Evolutionary conservation across 2,888 invertebrate species (phyloP).

Genomic region (Orthonevra nobilis): DNA sequence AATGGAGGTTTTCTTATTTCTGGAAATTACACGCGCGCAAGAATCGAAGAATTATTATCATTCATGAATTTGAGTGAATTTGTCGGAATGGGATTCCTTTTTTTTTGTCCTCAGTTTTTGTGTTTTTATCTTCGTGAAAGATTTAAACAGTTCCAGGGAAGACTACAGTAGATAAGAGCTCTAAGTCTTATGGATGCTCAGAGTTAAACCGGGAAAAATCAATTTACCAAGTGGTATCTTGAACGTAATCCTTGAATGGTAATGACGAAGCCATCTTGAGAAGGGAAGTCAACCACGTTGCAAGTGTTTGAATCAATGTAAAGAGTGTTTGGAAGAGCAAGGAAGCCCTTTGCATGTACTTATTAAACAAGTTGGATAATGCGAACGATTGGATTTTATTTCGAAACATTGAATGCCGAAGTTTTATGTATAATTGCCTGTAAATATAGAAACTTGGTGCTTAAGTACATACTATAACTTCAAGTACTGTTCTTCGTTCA

Average conservation of each 20-base stretch:
- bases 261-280: constrained; percentile 57
- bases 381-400: too few relatives aligned
- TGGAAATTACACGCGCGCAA: constrained; percentile 49
- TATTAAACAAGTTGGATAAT: too few relatives aligned
- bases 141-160: constrained; percentile 40
- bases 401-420: too few relatives aligned
- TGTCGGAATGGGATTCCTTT: constrained; percentile 45
- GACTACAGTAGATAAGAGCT: constrained; percentile 22
- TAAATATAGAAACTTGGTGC: too few relatives aligned
- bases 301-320: too few relatives aligned
- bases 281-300: constrained; percentile 56
- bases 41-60: constrained; percentile 67
- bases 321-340: too few relatives aligned
- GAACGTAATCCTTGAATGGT: constrained; percentile 55
- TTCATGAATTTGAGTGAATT: constrained; percentile 62
- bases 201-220: constrained; percentile 49
- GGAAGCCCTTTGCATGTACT: too few relatives aligned
- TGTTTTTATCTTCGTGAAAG: constrained; percentile 42
- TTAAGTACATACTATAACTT: too few relatives aligned
- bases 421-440: too few relatives aligned
- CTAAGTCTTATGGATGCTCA: constrained; percentile 25
- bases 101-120: background rate
- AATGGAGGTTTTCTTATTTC: constrained; percentile 8
- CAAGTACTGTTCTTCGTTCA: too few relatives aligned
- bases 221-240: constrained; percentile 59